phyloP scores from a whole-genome alignment of 2,797 vertebrate species.

The Selene dorsalis region DNA sequence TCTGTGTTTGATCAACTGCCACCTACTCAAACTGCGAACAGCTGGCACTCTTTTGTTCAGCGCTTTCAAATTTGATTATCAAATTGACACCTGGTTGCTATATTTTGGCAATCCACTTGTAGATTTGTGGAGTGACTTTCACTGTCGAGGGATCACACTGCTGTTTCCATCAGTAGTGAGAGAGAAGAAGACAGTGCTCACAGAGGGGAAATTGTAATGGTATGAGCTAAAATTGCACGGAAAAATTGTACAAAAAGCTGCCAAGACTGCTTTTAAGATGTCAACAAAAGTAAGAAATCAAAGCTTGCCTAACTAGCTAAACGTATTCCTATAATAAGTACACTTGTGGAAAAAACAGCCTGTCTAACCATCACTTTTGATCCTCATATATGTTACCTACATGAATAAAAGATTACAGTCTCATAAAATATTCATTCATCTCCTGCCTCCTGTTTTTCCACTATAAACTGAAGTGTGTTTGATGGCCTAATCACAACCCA shows the following conservation, averaged over 20 bases:
- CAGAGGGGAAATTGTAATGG: slow-evolving; percentile 5
- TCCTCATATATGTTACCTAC: slow-evolving; percentile 31
- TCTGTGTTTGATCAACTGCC: slow-evolving; percentile 37
- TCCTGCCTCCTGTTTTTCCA: slow-evolving; percentile 52
- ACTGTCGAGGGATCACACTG: background rate
- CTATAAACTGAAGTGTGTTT: slow-evolving; percentile 49
- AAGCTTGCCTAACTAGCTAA: background rate
- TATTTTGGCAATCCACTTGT: background rate
- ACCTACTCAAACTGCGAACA: slow-evolving; percentile 41
- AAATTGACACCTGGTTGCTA: slow-evolving; percentile 14
- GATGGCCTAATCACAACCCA: slow-evolving; percentile 66
- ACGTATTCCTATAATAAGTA: slow-evolving; percentile 12
- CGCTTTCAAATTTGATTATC: slow-evolving; percentile 25
- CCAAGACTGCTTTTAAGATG: slow-evolving; percentile 42
- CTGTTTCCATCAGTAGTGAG: background rate
- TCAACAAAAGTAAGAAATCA: slow-evolving; percentile 27
- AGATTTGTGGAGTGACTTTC: background rate
- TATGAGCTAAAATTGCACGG: background rate
- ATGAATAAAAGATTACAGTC: slow-evolving; percentile 49
- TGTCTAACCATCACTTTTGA: slow-evolving; percentile 12
- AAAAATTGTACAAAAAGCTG: slow-evolving; percentile 12
- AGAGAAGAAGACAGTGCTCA: slow-evolving; percentile 8
- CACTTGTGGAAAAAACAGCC: background rate
- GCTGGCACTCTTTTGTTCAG: slow-evolving; percentile 9
- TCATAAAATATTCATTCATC: slow-evolving; percentile 50